Evolutionary conservation across 2,888 invertebrate genomes (phyloP).

Genomic region (Psococerastis gibbosa): DNA sequence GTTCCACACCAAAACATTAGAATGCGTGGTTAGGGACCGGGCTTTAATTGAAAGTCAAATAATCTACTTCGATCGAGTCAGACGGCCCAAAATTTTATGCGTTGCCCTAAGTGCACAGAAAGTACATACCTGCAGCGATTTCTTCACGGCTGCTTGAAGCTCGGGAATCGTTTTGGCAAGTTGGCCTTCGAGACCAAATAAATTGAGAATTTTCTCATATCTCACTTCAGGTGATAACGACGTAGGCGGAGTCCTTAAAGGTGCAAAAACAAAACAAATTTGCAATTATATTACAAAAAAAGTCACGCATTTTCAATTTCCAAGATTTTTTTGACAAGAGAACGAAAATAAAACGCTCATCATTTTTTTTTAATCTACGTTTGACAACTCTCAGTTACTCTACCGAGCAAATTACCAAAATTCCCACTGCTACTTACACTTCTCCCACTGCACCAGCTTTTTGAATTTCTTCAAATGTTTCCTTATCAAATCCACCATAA

Average conservation of each 20-base stretch:
- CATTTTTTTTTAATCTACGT: too few species aligned
- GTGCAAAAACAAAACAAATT: conserved; percentile 14
- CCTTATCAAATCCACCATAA: conserved; percentile 65
- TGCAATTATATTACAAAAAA: too few species aligned
- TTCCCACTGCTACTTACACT: conserved; percentile 49
- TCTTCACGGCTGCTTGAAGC: conserved; percentile 46
- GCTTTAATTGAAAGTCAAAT: conserved; percentile 6
- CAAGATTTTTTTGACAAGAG: conserved; percentile 1
- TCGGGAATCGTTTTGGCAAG: conserved; percentile 62
- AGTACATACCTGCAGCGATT: conserved; percentile 34
- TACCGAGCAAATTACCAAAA: neutral
- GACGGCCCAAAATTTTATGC: neutral
- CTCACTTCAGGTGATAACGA: conserved; percentile 56
- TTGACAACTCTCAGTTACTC: neutral
- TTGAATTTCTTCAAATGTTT: conserved; percentile 50
- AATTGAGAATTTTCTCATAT: conserved; percentile 78
- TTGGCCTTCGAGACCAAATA: conserved; percentile 66
- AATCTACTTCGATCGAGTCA: too few species aligned
- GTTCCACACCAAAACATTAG: too few species aligned
- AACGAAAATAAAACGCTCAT: neutral
- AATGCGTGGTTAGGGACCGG: too few species aligned
- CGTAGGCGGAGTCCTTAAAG: conserved; percentile 63
- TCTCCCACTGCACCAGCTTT: conserved; percentile 48
- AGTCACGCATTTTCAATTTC: too few species aligned
- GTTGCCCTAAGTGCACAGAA: neutral